A percentile compares a stretch with the other conserved stretches of the same genome.
Conservation (phyloP, 2,113 vertebrate species). For the Diphyllodes magnificus region DNA sequence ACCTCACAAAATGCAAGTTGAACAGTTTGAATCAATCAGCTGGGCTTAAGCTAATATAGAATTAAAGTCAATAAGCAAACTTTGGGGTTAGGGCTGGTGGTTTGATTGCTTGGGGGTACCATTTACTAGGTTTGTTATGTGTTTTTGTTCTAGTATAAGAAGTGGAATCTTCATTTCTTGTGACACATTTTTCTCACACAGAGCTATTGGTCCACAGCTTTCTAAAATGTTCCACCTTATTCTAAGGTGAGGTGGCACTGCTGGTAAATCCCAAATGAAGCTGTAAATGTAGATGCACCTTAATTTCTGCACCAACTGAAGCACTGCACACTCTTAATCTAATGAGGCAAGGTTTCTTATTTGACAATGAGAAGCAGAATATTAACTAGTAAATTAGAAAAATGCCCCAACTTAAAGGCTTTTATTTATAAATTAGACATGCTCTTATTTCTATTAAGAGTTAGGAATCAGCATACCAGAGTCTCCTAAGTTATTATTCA, state of each 20-base stretch:
- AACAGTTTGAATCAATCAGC: neutral
- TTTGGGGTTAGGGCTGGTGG: neutral
- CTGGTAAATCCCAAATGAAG: neutral
- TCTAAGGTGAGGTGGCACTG: neutral
- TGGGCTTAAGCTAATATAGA: neutral
- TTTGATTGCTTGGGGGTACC: neutral
- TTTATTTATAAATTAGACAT: neutral
- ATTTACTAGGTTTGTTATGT: rapidly evolving
- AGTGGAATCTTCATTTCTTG: neutral
- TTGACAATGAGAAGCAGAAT: neutral
- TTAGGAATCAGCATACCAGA: neutral
- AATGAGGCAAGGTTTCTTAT: neutral
- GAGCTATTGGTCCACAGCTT: neutral
- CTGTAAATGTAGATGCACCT: neutral
- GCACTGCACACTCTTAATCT: neutral
- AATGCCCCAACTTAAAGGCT: neutral
- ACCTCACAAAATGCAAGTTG: neutral
- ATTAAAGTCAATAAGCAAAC: neutral
- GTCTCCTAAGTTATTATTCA: neutral
- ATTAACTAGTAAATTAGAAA: neutral
- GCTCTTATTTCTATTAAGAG: neutral
- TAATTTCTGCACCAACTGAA: neutral
- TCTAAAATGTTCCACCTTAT: neutral
- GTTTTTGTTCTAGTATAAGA: neutral
- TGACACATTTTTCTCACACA: neutral